Percentiles rank a stretch among this genome's conserved stretches.
These are phyloP conservation scores for Sesamia nonagrioides DNA, from an alignment of 1,140 invertebrate species.

Conservation along the genomic window DNA sequence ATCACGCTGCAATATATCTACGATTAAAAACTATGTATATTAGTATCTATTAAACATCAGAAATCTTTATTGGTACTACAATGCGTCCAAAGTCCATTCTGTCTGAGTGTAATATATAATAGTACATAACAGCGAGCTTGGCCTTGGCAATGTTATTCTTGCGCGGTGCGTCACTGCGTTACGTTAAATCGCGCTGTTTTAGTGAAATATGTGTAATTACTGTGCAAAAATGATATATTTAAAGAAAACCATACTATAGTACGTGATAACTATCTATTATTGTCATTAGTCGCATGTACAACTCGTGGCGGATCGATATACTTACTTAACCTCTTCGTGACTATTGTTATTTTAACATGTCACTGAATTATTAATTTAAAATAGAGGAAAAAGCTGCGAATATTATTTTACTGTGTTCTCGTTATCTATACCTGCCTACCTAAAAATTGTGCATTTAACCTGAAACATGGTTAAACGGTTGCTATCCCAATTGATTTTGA, in stretches of 20 bases:
- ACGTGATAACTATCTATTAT: background rate
- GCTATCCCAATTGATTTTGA: conserved; percentile 56
- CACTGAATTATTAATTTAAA: background rate
- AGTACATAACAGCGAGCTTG: conserved; percentile 12
- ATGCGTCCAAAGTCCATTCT: conserved; percentile 14
- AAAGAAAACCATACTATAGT: background rate
- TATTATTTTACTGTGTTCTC: background rate
- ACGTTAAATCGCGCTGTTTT: conserved; percentile 11
- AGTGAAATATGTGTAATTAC: conserved; percentile 2
- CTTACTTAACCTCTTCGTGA: conserved; percentile 20
- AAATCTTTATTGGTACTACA: background rate
- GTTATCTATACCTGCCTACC: background rate
- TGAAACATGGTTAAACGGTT: conserved; percentile 59
- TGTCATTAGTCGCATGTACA: background rate
- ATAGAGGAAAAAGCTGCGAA: background rate
- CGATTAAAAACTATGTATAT: too few relatives aligned
- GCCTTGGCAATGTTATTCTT: conserved; percentile 48
- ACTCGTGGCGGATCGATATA: conserved; percentile 30
- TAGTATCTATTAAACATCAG: background rate
- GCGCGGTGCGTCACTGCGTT: conserved; percentile 33
- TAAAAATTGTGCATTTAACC: background rate
- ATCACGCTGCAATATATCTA: too few relatives aligned
- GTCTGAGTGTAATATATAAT: conserved; percentile 9
- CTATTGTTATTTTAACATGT: conserved; percentile 9
- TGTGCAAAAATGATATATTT: conserved; percentile 22